Evolutionary conservation across 2,797 vertebrate genomes (phyloP), one percentile per base, ranked within the genome.

Genomic region (Protosalanx chinensis): DNA sequence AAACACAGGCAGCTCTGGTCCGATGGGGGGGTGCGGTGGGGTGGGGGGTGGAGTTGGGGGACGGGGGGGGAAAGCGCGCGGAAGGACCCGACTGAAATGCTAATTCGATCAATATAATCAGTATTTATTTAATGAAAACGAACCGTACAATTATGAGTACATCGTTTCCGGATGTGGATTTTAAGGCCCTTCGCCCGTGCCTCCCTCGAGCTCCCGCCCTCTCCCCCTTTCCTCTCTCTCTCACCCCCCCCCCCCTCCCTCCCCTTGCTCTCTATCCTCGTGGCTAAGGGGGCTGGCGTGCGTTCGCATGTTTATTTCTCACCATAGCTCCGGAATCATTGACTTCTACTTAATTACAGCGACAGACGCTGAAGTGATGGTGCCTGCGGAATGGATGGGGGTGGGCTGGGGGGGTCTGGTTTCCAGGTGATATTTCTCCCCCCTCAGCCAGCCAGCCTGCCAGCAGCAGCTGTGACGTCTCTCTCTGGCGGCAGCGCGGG

Each of bases 331-430:
- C 93, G 94, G 94, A 96, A 98, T 96, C 96, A 97, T 95, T 95
- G 96, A 98, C 96, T 97, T 95, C 94, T 95, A 97, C 96, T 99
- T 98, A 98, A 99, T 98, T 98, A 98, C 95, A 96, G 95, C 95
- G 97, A 97, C 96, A 97, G 96, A 96, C 94, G 93, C 94, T 95
- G 93, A 93, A 96, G 94, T 95, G 95, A 95, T 95, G 95, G 94
- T 95, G 94, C 94, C 94, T 92, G 93, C 89, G 94, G 95, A 95
- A 94, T 93, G 93, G 94, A 95, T n/a, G n/a, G n/a, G n/a, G n/a
- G n/a, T n/a, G n/a, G n/a, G n/a, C n/a, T n/a, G n/a, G n/a, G n/a
- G 94, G 85, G 92, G 53, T 18, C 94, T 94, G 95, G 93, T 96
- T 97, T 98, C 95, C 96, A 97, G 96, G 97, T 98, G 96, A 98